Percentiles rank a stretch among this genome's conserved stretches.
Evolutionary conservation across 2,797 vertebrate genomes (phyloP).

Genomic region (Nyctalus aviator): DNA sequence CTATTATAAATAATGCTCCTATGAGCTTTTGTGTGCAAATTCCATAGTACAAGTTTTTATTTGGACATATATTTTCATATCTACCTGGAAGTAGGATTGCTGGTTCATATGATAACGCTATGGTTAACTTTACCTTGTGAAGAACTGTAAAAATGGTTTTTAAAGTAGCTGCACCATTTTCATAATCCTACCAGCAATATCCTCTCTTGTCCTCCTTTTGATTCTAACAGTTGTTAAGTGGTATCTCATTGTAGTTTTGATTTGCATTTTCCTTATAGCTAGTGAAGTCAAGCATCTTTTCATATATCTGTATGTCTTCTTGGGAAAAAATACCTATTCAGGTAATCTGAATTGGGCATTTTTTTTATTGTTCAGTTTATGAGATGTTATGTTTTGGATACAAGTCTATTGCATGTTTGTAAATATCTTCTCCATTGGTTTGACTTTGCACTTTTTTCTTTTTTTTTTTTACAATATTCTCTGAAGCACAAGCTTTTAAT

Average conservation of each 20-base stretch:
- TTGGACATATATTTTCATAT: background rate
- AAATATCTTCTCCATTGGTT: background rate
- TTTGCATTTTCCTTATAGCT: background rate
- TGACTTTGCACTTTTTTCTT: background rate
- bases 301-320: background rate
- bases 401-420: background rate
- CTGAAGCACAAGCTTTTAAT: slow-evolving; percentile 14
- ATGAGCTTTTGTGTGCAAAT: background rate
- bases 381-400: slow-evolving; percentile 8
- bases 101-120: background rate
- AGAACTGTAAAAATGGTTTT: background rate
- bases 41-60: background rate
- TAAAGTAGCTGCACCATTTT: background rate
- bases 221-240: background rate
- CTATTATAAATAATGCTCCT: background rate
- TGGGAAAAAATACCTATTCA: background rate
- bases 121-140: background rate
- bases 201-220: too few species aligned
- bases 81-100: background rate
- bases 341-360: background rate
- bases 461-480: background rate
- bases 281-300: background rate
- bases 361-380: slow-evolving; percentile 10
- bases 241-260: background rate
- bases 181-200: background rate